Conservation (phyloP, 2,113 vertebrate species). For the Plectropomus leopardus region DNA sequence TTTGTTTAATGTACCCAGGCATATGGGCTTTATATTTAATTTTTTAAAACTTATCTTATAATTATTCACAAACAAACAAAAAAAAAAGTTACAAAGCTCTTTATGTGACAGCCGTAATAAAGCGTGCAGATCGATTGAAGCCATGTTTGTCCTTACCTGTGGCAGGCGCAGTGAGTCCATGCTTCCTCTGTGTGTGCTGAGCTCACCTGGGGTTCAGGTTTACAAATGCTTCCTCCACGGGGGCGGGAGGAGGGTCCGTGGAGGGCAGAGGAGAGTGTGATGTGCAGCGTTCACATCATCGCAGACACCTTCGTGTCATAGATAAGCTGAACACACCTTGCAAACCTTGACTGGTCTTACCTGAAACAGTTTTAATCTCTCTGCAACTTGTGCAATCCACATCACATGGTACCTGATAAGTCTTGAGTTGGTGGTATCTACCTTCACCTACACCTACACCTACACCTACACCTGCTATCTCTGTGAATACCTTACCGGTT, state of each 20-base stretch:
- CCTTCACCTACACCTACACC: constrained; percentile 5
- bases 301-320: constrained; percentile 1
- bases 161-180: constrained; percentile 65
- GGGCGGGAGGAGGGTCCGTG: not conserved
- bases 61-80: not conserved
- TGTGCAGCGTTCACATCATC: constrained; percentile 54
- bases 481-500: constrained; percentile 5
- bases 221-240: constrained; percentile 13
- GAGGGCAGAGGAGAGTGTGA: constrained; percentile 15
- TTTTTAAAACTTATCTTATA: no score
- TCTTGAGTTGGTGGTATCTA: not conserved
- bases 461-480: constrained; percentile 2
- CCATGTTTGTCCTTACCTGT: constrained; percentile 64
- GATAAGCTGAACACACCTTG: constrained; percentile 72
- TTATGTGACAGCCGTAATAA: not conserved
- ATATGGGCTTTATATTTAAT: not conserved
- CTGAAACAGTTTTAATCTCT: constrained; percentile 47
- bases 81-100: not conserved
- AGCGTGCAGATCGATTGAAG: not conserved
- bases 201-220: constrained; percentile 35
- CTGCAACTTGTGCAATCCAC: constrained; percentile 51
- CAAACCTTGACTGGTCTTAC: constrained; percentile 46
- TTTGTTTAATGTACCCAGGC: no score
- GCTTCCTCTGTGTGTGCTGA: constrained; percentile 8
- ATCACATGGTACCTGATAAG: constrained; percentile 57